These are phyloP conservation scores for Fissipunctia ypsillon DNA, from an alignment of 2,888 invertebrate genomes.

Conservation along the genomic window DNA sequence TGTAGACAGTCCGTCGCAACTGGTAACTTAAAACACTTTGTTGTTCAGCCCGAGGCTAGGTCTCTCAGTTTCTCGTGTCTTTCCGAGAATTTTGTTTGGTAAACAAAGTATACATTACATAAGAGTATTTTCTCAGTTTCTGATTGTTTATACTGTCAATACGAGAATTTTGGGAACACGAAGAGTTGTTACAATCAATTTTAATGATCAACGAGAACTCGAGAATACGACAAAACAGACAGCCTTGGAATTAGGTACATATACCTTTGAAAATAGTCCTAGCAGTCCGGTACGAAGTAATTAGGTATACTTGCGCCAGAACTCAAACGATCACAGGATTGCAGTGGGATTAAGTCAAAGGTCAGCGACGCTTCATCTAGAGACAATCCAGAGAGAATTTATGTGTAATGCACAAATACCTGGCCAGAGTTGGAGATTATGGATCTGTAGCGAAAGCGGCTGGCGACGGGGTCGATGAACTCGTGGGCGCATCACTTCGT, in stretches of 20 bases:
- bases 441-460: constrained; percentile 84
- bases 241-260: background rate
- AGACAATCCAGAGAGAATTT: constrained; percentile 56
- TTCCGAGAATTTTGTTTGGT: constrained; percentile 42
- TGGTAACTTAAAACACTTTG: constrained; percentile 47
- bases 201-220: background rate
- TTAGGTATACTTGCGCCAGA: constrained; percentile 14
- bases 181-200: constrained; percentile 3
- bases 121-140: constrained; percentile 30
- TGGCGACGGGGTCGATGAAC: constrained; percentile 78
- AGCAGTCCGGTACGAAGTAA: background rate
- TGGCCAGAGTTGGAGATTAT: constrained; percentile 64
- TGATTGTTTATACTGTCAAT: constrained; percentile 31
- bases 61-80: constrained; percentile 37
- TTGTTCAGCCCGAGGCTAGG: constrained; percentile 46
- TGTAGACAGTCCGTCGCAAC: constrained; percentile 24
- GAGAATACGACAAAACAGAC: background rate
- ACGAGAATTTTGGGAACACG: constrained; percentile 17
- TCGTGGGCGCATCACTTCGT: constrained; percentile 75
- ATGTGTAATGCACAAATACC: constrained; percentile 59
- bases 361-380: constrained; percentile 62
- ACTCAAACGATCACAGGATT: constrained; percentile 44
- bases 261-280: constrained; percentile 3
- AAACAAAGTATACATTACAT: constrained; percentile 44
- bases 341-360: constrained; percentile 64